Evolutionary conservation across 1,140 invertebrate genomes (phyloP).

Genomic region (Brachionus plicatilis): DNA sequence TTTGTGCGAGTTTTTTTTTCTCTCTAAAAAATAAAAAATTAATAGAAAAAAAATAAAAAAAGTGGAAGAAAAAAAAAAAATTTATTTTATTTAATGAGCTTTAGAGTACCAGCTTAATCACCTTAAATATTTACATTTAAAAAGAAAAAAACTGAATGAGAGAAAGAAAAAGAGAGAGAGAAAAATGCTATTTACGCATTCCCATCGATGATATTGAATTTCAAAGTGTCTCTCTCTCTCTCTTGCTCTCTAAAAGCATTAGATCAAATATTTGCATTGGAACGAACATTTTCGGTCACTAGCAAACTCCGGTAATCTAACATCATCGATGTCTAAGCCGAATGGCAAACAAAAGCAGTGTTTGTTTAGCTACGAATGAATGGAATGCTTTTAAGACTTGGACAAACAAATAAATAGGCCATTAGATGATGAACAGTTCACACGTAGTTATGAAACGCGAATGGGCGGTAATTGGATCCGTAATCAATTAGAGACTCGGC

Average conservation of each 20-base stretch:
- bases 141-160: neutral
- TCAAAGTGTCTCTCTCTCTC: neutral
- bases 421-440: neutral
- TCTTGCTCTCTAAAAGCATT: neutral
- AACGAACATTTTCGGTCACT: neutral
- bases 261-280: conserved; percentile 17
- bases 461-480: neutral
- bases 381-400: neutral
- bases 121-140: conserved; percentile 37
- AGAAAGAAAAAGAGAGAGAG: neutral
- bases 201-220: conserved; percentile 28
- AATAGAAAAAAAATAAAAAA: neutral
- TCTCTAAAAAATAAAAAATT: too few relatives aligned
- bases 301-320: neutral
- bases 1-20: too few relatives aligned
- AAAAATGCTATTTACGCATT: neutral
- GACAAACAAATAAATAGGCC: neutral
- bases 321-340: neutral
- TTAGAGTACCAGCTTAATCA: conserved; percentile 37
- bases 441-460: neutral
- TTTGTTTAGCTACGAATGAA: neutral
- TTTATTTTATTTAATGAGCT: neutral
- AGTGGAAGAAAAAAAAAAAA: neutral
- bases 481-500: conserved; percentile 24
- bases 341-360: neutral